A percentile compares a stretch with the other conserved stretches of the same genome.
Conservation (phyloP, 1,140 invertebrate genomes). For the Anastatus disparis region DNA sequence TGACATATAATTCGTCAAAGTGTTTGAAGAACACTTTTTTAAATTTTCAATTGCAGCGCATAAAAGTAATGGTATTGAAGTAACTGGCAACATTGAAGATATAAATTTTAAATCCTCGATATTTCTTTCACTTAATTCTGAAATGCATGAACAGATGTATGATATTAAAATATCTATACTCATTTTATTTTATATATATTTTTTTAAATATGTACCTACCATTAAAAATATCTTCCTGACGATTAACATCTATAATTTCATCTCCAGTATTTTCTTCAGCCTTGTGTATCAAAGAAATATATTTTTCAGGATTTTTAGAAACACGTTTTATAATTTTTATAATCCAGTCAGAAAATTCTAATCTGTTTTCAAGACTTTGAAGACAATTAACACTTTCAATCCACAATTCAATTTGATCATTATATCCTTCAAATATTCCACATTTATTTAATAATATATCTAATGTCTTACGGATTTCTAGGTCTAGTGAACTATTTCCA, state of each 20-base stretch:
- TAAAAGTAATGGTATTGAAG: slow-evolving; percentile 52
- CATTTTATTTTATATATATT: not conserved
- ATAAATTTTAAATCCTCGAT: slow-evolving; percentile 4
- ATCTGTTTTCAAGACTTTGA: slow-evolving; percentile 51
- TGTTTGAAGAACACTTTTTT: slow-evolving; percentile 43
- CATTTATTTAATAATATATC: slow-evolving; percentile 70
- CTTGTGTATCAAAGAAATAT: slow-evolving; percentile 47
- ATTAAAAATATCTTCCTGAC: slow-evolving; percentile 50
- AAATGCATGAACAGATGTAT: slow-evolving; percentile 9
- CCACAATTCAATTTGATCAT: slow-evolving; percentile 75
- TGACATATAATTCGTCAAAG: slow-evolving; percentile 48
- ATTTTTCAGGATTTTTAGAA: slow-evolving; percentile 51
- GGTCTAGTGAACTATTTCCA: slow-evolving; percentile 22
- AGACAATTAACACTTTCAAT: slow-evolving; percentile 67
- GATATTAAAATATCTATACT: not conserved
- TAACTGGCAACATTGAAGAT: slow-evolving; percentile 36
- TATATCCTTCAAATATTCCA: slow-evolving; percentile 72
- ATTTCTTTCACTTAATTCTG: slow-evolving; percentile 43
- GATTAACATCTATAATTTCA: slow-evolving; percentile 34
- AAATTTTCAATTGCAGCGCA: slow-evolving; percentile 52
- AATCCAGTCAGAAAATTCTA: slow-evolving; percentile 54
- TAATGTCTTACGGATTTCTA: slow-evolving; percentile 56
- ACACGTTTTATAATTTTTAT: slow-evolving; percentile 51
- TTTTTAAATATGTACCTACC: slow-evolving; percentile 18
- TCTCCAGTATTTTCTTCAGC: slow-evolving; percentile 46